Evolutionary conservation across 2,888 invertebrate genomes (phyloP).

Genomic region (Sphinx pinastri): DNA sequence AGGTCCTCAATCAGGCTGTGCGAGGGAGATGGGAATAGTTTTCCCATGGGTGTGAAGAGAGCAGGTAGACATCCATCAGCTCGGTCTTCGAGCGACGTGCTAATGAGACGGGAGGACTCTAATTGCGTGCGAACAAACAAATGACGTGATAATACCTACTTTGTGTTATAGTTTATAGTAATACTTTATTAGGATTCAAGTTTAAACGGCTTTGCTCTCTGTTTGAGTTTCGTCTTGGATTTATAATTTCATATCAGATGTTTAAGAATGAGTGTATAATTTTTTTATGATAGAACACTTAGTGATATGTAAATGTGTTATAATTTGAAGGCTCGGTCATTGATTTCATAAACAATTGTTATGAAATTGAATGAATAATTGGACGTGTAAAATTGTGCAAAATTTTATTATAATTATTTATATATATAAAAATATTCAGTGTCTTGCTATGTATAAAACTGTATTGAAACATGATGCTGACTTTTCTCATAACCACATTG

Average conservation of each 20-base stretch:
- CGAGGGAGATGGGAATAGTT: slow-evolving; percentile 48
- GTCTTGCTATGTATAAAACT: not conserved
- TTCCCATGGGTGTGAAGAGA: slow-evolving; percentile 50
- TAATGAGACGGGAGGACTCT: slow-evolving; percentile 78
- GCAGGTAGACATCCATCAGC: slow-evolving; percentile 48
- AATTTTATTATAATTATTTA: no score
- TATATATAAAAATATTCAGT: no score
- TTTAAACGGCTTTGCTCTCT: not conserved
- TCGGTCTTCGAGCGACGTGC: slow-evolving; percentile 58
- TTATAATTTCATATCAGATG: no score
- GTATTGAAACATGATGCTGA: not conserved
- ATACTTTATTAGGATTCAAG: slow-evolving; percentile 25
- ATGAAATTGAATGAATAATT: no score
- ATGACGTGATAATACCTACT: slow-evolving; percentile 74
- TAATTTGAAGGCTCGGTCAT: no score
- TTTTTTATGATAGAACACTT: no score
- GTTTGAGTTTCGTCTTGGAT: no score
- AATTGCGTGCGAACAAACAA: slow-evolving; percentile 80
- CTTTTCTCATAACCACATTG: not conserved
- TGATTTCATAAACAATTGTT: no score
- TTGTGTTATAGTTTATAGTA: slow-evolving; percentile 40
- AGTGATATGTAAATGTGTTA: no score
- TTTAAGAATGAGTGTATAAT: no score
- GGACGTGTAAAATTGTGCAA: no score
- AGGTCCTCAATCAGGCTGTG: slow-evolving; percentile 67